Evolutionary conservation across 2,888 invertebrate species (phyloP), one percentile per base, ranked within the genome.

Genomic region (Apamea anceps): DNA sequence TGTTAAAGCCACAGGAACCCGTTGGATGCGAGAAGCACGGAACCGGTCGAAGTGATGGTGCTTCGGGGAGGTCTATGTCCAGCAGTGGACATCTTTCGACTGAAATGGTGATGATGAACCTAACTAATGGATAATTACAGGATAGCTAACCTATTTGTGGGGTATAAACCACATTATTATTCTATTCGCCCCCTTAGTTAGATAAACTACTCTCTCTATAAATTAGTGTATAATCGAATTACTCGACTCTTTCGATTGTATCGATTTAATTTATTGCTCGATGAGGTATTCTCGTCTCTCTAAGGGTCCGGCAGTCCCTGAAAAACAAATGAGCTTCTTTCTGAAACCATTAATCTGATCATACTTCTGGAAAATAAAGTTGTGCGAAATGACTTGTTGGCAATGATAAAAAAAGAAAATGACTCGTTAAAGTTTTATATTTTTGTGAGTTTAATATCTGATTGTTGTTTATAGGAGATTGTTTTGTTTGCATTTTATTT

Each of bases 251-350:
- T 75, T 80, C 70, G 72, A 78, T 68, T 73, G 72, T 76, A 87
- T 85, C 66, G 88, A 88, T 60, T 81, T 88, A 82, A 85, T 88
- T 63, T 72, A 77, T 88, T 51, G n/a, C 48, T 71, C 32, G 60
- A 66, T 68, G 51, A 77, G 75, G 67, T 63, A 37, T 80, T 81
- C 88, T 81, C 86, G 88, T 88, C 65, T 42, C 57, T 57, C 10
- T 12, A 65, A 68, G 68, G 76, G 86, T 67, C 85, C 15, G 57
- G 28, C 54, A 72, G 48, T 25, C 70, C 48, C 67, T 68, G 32
- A 62, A 85, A 85, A 60, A 79, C 72, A 85, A 75, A 70, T 63
- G 57, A 21, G 45, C 4, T 42, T 37, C 42, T 80, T 85, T 66
- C 81, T 63, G 67, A 37, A 67, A 48, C 85, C 72, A 70, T 87